Conservation (phyloP, 2,888 invertebrate genomes). For the Argyresthia albistria region DNA sequence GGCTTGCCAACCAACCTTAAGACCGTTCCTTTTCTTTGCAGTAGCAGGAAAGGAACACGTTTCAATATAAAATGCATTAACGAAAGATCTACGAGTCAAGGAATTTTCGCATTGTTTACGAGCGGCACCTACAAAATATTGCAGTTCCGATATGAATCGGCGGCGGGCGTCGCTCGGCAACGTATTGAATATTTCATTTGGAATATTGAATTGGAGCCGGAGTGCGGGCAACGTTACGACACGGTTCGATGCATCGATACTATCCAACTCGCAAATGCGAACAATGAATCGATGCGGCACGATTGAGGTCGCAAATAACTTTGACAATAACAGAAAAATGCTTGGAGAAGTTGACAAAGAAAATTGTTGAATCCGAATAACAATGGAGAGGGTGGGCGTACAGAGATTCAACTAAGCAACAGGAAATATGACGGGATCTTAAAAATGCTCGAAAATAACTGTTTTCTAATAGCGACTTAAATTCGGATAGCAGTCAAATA, state of each 20-base stretch:
- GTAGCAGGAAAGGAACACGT: background rate
- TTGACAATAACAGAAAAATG: background rate
- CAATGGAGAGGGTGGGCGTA: background rate
- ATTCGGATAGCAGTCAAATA: too few species aligned
- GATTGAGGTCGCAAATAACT: constrained; percentile 18
- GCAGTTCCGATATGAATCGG: constrained; percentile 32
- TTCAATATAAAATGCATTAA: constrained; percentile 6
- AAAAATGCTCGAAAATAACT: too few species aligned
- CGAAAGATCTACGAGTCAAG: background rate
- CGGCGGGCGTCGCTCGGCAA: constrained; percentile 28
- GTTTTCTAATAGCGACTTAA: too few species aligned
- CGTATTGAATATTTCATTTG: constrained; percentile 51
- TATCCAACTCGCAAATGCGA: constrained; percentile 14
- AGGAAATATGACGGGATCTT: too few species aligned
- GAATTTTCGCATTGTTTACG: constrained; percentile 18
- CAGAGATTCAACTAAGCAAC: too few species aligned
- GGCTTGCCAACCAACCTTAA: too few species aligned
- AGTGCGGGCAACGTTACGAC: constrained; percentile 12
- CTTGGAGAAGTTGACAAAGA: background rate
- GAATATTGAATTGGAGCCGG: constrained; percentile 38
- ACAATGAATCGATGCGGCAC: constrained; percentile 24
- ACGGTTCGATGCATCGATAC: constrained; percentile 10
- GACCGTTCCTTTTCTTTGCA: background rate
- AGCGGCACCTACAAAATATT: constrained; percentile 24
- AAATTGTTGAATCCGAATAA: background rate